Evolutionary conservation across 35 echinoderm and acorn worm species (phyloP).

Genomic region (Patiria miniata): DNA sequence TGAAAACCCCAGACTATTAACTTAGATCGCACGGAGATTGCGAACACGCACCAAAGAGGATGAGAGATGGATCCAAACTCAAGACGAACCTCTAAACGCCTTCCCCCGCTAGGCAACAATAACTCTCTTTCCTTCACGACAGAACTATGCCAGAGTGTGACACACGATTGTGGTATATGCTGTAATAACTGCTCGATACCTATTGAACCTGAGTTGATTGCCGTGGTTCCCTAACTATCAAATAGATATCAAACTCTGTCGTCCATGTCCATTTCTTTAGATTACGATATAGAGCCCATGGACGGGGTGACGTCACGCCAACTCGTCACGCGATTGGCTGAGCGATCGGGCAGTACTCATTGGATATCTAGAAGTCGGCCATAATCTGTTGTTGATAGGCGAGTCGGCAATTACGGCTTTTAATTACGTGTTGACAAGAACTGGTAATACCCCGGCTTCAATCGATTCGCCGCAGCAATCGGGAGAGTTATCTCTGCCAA

Average conservation of each 20-base stretch:
- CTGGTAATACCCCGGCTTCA: conserved; percentile 3
- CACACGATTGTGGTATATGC: not conserved
- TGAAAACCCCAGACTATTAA: too few species aligned
- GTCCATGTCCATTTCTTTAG: conserved; percentile 18
- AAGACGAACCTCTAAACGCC: not conserved
- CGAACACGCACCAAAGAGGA: conserved; percentile 5
- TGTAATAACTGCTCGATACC: conserved; percentile 29
- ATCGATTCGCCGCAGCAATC: conserved; percentile 14
- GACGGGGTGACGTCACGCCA: conserved; percentile 4
- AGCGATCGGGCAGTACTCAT: conserved; percentile 1
- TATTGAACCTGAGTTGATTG: not conserved
- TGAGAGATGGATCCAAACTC: conserved; percentile 15
- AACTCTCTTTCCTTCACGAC: not conserved
- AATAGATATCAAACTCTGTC: not conserved
- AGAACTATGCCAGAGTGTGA: not conserved
- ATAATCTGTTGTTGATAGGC: conserved; percentile 66
- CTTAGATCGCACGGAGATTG: too few species aligned
- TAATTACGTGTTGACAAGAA: conserved; percentile 76
- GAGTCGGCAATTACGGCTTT: conserved; percentile 66
- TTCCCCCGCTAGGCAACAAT: not conserved
- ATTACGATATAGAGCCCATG: not conserved
- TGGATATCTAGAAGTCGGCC: conserved; percentile 41
- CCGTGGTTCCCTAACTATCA: conserved; percentile 1
- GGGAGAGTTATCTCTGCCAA: not conserved
- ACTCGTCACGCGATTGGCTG: conserved; percentile 49